Conservation (phyloP, 2,888 invertebrate genomes). For the Monopis laevigella region DNA sequence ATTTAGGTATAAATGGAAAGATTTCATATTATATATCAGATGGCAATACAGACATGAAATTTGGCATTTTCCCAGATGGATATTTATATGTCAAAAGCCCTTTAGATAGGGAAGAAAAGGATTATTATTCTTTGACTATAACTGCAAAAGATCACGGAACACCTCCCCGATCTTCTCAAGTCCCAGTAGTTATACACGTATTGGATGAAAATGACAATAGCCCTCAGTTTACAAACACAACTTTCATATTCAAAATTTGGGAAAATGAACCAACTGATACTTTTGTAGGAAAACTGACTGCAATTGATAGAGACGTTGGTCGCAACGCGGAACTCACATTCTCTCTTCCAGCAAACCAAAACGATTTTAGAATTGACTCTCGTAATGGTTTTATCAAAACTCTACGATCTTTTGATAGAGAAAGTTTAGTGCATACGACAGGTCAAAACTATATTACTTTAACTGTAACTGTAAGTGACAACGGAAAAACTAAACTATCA, state of each 20-base stretch:
- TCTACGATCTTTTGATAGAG: conserved; percentile 86
- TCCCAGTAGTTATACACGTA: conserved; percentile 91
- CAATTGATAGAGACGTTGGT: conserved; percentile 90
- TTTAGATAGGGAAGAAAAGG: conserved; percentile 89
- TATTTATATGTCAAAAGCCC: conserved; percentile 86
- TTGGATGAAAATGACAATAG: conserved; percentile 97
- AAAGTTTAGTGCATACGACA: conserved; percentile 79
- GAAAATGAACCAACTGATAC: conserved; percentile 90
- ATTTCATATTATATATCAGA: conserved; percentile 85
- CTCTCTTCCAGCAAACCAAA: conserved; percentile 76
- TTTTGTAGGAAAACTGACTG: conserved; percentile 91
- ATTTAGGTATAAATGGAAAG: conserved; percentile 82
- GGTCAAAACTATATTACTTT: conserved; percentile 84
- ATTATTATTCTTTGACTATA: conserved; percentile 90
- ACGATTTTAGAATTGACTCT: conserved; percentile 87
- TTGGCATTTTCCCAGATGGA: conserved; percentile 96
- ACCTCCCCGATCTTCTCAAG: conserved; percentile 82
- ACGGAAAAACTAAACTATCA: conserved; percentile 77
- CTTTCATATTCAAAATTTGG: conserved; percentile 88
- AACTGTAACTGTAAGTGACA: conserved; percentile 88
- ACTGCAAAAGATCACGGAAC: conserved; percentile 83
- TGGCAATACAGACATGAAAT: conserved; percentile 86
- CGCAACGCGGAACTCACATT: conserved; percentile 91
- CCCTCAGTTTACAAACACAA: conserved; percentile 90
- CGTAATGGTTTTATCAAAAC: conserved; percentile 92